phyloP scores from a whole-genome alignment of 2,113 vertebrate genomes.

The Petrocephalus microphthalmus region DNA sequence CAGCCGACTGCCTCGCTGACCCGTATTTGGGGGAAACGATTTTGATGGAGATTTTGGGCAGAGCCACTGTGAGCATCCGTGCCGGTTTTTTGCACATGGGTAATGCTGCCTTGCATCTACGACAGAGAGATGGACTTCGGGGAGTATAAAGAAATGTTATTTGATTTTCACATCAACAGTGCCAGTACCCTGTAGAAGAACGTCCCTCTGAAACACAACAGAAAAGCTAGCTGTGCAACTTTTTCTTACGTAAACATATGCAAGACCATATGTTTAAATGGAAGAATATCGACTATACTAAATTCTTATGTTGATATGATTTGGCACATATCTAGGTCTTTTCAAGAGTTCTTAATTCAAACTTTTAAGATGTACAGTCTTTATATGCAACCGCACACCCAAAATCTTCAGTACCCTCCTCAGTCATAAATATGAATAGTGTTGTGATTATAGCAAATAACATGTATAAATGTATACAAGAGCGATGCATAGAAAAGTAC shows the following conservation, averaged over 20 bases:
- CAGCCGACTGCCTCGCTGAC: not conserved
- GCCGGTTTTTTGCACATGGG: not conserved
- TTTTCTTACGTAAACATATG: not conserved
- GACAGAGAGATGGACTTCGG: not conserved
- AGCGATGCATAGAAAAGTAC: slow-evolving; percentile 1
- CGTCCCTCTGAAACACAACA: not conserved
- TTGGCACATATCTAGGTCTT: slow-evolving; percentile 15
- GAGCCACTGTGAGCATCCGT: slow-evolving; percentile 18
- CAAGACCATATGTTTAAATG: slow-evolving; percentile 20
- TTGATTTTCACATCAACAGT: slow-evolving; percentile 14
- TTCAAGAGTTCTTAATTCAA: slow-evolving; percentile 10
- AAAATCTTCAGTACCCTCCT: not conserved
- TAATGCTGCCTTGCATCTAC: not conserved
- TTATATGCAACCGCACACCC: slow-evolving; percentile 20
- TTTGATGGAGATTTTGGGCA: slow-evolving; percentile 7
- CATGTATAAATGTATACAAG: slow-evolving; percentile 26
- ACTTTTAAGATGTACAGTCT: slow-evolving; percentile 22
- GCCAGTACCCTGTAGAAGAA: slow-evolving; percentile 25
- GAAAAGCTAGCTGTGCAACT: slow-evolving; percentile 23
- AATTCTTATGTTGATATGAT: slow-evolving; percentile 10
- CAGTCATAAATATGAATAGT: slow-evolving; percentile 19
- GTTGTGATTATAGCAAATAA: slow-evolving; percentile 24
- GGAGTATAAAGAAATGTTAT: slow-evolving; percentile 10
- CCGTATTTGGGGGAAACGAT: not conserved
- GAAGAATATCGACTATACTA: slow-evolving; percentile 19